Evolutionary conservation across 2,888 invertebrate species (phyloP).

Genomic region (Nemotelus nigrinus): DNA sequence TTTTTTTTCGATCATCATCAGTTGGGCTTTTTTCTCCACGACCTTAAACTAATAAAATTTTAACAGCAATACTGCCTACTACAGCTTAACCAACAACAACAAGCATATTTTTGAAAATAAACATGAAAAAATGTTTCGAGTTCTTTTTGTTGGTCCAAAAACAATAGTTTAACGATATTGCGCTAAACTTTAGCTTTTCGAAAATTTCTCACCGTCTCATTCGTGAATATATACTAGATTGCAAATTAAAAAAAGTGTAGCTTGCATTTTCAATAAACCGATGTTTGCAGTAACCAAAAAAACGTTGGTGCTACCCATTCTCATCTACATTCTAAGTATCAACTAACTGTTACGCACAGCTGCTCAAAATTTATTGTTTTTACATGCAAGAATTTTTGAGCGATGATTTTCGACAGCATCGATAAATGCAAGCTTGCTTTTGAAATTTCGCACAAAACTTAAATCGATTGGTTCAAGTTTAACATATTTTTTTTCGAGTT

Average conservation of each 20-base stretch:
- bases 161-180: slow-evolving; percentile 1
- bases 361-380: slow-evolving; percentile 21
- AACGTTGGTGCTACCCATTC: slow-evolving; percentile 8
- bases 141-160: slow-evolving; percentile 51
- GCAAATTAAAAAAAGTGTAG: slow-evolving; percentile 45
- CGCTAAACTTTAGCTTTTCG: not conserved
- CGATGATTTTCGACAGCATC: not conserved
- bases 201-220: slow-evolving; percentile 13
- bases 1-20: slow-evolving; percentile 34
- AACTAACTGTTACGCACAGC: not conserved
- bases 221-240: no score
- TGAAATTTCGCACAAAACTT: not conserved
- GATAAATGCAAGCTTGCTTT: slow-evolving; percentile 46
- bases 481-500: slow-evolving; percentile 21
- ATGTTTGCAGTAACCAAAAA: not conserved
- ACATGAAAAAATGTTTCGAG: slow-evolving; percentile 43
- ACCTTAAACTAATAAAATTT: slow-evolving; percentile 35
- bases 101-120: slow-evolving; percentile 39
- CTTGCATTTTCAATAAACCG: slow-evolving; percentile 44
- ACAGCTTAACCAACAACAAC: slow-evolving; percentile 40
- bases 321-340: slow-evolving; percentile 16
- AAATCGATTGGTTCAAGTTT: not conserved
- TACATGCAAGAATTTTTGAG: slow-evolving; percentile 18
- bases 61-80: slow-evolving; percentile 27
- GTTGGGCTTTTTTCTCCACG: slow-evolving; percentile 44